Conservation (phyloP, 1,140 invertebrate species). For the Leguminivora glycinivorella region DNA sequence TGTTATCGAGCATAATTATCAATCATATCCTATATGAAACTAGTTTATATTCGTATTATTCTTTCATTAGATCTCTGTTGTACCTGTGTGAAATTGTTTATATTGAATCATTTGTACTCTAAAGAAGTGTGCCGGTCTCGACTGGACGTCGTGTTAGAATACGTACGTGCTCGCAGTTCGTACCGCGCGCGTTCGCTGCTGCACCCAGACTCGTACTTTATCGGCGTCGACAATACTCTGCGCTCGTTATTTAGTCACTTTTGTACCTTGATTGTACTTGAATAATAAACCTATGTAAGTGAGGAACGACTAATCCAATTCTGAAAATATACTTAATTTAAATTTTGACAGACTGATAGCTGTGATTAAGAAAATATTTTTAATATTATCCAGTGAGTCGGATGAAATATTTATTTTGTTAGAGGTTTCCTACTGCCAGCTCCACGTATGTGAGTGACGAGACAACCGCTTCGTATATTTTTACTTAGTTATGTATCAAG, state of each 20-base stretch:
- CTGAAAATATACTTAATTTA: slow-evolving; percentile 79
- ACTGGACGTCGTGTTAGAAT: slow-evolving; percentile 53
- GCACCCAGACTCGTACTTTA: slow-evolving; percentile 45
- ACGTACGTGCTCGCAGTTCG: slow-evolving; percentile 51
- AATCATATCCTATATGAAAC: slow-evolving; percentile 73
- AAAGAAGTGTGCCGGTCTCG: slow-evolving; percentile 61
- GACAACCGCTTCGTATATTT: slow-evolving; percentile 69
- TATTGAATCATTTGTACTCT: slow-evolving; percentile 69
- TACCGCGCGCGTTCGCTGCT: not conserved
- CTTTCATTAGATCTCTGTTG: slow-evolving; percentile 78
- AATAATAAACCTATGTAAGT: slow-evolving; percentile 70
- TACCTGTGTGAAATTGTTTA: slow-evolving; percentile 75
- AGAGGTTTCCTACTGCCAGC: slow-evolving; percentile 75
- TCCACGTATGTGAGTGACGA: slow-evolving; percentile 64
- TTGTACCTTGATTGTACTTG: slow-evolving; percentile 77
- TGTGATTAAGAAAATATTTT: slow-evolving; percentile 80
- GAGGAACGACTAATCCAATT: slow-evolving; percentile 75
- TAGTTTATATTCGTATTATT: slow-evolving; percentile 78
- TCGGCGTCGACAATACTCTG: slow-evolving; percentile 69
- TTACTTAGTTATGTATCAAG: slow-evolving; percentile 59
- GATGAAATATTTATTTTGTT: slow-evolving; percentile 79
- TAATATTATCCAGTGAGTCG: slow-evolving; percentile 79
- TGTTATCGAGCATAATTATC: slow-evolving; percentile 74
- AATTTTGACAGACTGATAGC: slow-evolving; percentile 79
- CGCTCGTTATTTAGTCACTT: slow-evolving; percentile 77